Evolutionary conservation across 30 jellyfish, hydroid and myxozoan species (phyloP).

Genomic region (Aurelia sp.): DNA sequence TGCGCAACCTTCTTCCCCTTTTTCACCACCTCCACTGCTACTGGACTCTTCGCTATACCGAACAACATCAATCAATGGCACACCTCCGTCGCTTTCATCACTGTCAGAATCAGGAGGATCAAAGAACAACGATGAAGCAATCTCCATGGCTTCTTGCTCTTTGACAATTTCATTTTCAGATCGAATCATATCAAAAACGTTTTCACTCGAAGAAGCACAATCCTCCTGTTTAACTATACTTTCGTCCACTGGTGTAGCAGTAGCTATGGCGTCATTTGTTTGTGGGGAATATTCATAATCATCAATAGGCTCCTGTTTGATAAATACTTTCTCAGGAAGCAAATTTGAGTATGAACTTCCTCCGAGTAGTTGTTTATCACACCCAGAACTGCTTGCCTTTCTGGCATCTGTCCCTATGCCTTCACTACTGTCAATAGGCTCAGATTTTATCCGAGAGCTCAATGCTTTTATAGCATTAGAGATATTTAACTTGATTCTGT

Average conservation of each 20-base stretch:
- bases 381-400: no score
- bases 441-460: no score
- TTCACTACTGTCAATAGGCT: no score
- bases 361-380: no score
- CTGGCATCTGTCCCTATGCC: no score
- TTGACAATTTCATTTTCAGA: slow-evolving; percentile 28
- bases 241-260: background rate
- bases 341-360: no score
- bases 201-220: background rate
- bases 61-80: background rate
- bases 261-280: background rate
- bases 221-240: background rate
- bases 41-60: background rate
- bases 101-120: background rate
- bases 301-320: slow-evolving; percentile 6
- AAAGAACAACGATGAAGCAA: slow-evolving; percentile 39
- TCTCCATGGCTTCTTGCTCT: slow-evolving; percentile 3
- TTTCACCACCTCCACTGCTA: background rate
- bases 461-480: no score
- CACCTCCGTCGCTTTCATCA: background rate
- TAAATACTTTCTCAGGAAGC: background rate
- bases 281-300: background rate
- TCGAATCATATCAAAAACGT: slow-evolving; percentile 33
- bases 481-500: no score
- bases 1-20: background rate